Evolutionary conservation across 2,113 vertebrate species (phyloP).

Genomic region (Pachyramphus minor): DNA sequence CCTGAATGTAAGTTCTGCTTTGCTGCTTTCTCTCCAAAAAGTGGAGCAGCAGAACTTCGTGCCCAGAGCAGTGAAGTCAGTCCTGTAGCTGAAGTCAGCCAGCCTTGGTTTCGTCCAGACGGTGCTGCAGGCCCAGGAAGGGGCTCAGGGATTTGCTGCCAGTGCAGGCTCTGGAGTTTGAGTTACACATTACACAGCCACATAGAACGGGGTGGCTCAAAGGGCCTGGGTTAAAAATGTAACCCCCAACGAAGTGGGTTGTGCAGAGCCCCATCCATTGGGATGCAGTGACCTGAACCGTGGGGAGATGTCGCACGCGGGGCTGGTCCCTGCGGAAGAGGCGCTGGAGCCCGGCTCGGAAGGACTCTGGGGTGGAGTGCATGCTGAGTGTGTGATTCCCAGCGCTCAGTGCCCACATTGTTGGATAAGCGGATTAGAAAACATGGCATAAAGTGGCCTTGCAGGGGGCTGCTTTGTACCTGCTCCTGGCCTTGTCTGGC

Average conservation of each 20-base stretch:
- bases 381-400: constrained; percentile 51
- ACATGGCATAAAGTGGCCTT: constrained; percentile 39
- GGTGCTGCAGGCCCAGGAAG: not conserved
- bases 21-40: not conserved
- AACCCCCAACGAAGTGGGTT: not conserved
- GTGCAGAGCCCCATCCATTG: not conserved
- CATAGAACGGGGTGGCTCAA: not conserved
- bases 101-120: not conserved
- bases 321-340: not conserved
- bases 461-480: constrained; percentile 66
- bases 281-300: not conserved
- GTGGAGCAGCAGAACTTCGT: not conserved
- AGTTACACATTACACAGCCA: accelerated
- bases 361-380: constrained; percentile 1
- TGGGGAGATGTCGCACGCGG: not conserved
- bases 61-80: accelerated
- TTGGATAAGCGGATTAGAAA: constrained; percentile 64
- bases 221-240: not conserved
- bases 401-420: constrained; percentile 51
- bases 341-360: not conserved
- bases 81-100: not conserved
- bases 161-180: not conserved
- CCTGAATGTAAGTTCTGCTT: not conserved
- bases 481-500: constrained; percentile 43
- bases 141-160: not conserved